Base-by-base conservation (phyloP, 2,888 invertebrate genomes). In the Oscheius sp. region DNA sequence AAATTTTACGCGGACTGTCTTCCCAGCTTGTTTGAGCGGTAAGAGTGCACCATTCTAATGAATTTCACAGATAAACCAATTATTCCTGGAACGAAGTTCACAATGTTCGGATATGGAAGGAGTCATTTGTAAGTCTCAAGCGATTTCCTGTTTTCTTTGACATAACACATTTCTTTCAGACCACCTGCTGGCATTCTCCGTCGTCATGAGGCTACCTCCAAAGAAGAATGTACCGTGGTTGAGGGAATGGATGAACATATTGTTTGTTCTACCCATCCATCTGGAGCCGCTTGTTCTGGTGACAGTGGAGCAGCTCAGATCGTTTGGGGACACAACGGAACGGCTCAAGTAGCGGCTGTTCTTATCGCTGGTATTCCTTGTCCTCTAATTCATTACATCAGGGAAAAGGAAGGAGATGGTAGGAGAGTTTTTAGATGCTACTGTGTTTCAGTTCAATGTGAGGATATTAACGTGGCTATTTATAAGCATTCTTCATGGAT, bases 241-340 rank as follows among this genome's bases (percentile, higher is more conserved):
- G 6, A 28, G 4, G 50, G 28, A 12, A 30, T 50, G 8, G 54
- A 54, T 32, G 32, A 32, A 33, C 32, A 54, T 32, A n/a, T 54
- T 9, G 54, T 33, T 36, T 54, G 54, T 24, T 54, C 54, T 2
- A 54, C 32, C n/a, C 54, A 54, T 33, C 33, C 33, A n/a, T 17
- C 32, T 12, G 54, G 17, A 1, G 33, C 33, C 5, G 54, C 54
- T 17, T 54, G 54, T 33, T 54, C 54, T 5, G 54, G 54, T 8
- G 54, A 54, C 54, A 54, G 54, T 22, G 54, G 54, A 32, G 32
- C 54, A 33, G 54, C 17, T 17, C 54, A 54, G 20, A 54, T 54
- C 4, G 24, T 17, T 20, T 54, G 32, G 17, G 8, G 50, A 3
- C 33, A 54, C 2, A 54, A 54, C 22, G 33, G 54, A 12, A 54